Conservation (phyloP, 2,113 vertebrate genomes). For the Bostrychus sinensis region DNA sequence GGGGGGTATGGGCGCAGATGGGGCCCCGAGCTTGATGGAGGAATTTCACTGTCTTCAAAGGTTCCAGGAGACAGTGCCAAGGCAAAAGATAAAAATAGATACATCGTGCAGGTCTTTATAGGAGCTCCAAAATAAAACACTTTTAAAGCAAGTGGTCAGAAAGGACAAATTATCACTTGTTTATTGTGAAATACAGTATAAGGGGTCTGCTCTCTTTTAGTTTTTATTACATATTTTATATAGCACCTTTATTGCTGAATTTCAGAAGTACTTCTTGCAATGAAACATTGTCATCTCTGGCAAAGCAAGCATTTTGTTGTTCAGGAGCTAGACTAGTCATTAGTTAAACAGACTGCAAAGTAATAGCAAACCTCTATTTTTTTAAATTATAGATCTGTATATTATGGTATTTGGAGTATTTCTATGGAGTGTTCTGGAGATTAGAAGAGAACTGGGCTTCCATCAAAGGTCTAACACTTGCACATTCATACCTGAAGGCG, state of each 20-base stretch:
- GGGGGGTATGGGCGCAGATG: conserved; percentile 72
- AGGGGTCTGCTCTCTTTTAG: too few species aligned
- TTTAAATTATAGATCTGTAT: conserved; percentile 2
- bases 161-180: too few species aligned
- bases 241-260: too few species aligned
- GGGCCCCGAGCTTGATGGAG: conserved; percentile 68
- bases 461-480: conserved; percentile 28
- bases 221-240: too few species aligned
- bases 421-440: conserved; percentile 14
- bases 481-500: conserved; percentile 40
- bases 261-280: too few species aligned
- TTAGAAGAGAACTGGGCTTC: conserved; percentile 14
- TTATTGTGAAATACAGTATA: too few species aligned
- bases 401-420: conserved; percentile 1
- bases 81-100: conserved; percentile 72
- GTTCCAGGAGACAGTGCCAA: conserved; percentile 65
- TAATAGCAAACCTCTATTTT: not conserved
- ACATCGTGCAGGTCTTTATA: conserved; percentile 49
- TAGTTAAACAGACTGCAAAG: conserved; percentile 26
- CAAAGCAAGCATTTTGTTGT: conserved; percentile 2
- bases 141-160: conserved; percentile 40
- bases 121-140: conserved; percentile 58
- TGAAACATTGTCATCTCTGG: too few species aligned
- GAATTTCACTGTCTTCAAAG: conserved; percentile 70
- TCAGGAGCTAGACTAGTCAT: conserved; percentile 24